A percentile compares a stretch with the other conserved stretches of the same genome.
Evolutionary conservation across 2,113 vertebrate species (phyloP).

Genomic region (Melanerpes formicivorus): DNA sequence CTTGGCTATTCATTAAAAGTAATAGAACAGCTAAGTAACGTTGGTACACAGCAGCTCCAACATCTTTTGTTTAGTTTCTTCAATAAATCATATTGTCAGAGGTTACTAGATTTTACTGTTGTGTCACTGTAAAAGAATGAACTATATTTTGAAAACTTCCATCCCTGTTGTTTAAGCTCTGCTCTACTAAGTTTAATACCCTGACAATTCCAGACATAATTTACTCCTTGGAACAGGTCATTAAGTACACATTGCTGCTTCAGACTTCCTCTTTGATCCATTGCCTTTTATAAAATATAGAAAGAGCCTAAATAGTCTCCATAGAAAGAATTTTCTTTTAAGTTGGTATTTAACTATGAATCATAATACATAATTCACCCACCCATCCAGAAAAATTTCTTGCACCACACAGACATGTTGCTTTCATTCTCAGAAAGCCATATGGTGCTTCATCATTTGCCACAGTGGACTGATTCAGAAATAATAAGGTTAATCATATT

Average conservation of each 20-base stretch:
- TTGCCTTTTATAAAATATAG: constrained; percentile 57
- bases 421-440: constrained; percentile 35
- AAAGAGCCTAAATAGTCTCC: constrained; percentile 42
- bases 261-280: constrained; percentile 47
- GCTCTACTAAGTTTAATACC: constrained; percentile 66
- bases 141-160: constrained; percentile 60
- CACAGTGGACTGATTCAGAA: constrained; percentile 29
- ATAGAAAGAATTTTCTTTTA: constrained; percentile 31
- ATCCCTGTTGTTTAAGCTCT: constrained; percentile 43
- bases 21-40: constrained; percentile 78
- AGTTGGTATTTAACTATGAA: constrained; percentile 56
- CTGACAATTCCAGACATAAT: constrained; percentile 61
- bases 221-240: constrained; percentile 66
- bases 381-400: constrained; percentile 29
- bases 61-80: constrained; percentile 68
- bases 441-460: constrained; percentile 31
- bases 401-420: not conserved
- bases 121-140: constrained; percentile 65
- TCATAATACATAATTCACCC: constrained; percentile 36
- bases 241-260: constrained; percentile 54
- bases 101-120: constrained; percentile 68
- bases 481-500: constrained; percentile 59
- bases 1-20: constrained; percentile 76
- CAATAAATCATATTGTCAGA: constrained; percentile 75
- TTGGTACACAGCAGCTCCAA: constrained; percentile 51